phyloP scores from a whole-genome alignment of 2,113 vertebrate genomes.

The Tautogolabrus adspersus region DNA sequence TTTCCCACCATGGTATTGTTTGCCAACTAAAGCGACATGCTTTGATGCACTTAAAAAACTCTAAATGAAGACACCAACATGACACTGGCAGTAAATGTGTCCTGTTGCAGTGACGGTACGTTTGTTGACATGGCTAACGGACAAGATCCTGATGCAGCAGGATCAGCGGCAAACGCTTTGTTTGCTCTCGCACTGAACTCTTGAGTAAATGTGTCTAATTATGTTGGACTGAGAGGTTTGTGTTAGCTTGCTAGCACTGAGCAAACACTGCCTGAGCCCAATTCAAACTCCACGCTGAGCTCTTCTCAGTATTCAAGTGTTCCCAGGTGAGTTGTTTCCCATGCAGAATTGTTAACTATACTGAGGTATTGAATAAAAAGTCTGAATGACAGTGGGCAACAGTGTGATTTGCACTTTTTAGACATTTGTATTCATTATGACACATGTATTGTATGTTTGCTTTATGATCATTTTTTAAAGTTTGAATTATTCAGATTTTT shows the following conservation, averaged over 20 bases:
- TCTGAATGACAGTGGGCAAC: background rate
- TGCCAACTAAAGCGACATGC: conserved; percentile 34
- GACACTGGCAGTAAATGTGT: conserved; percentile 39
- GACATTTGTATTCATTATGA: too few species aligned
- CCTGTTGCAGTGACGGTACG: conserved; percentile 58
- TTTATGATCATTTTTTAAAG: too few species aligned
- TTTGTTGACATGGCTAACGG: conserved; percentile 83
- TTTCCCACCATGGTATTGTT: conserved; percentile 52
- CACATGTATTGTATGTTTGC: too few species aligned
- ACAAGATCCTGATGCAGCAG: conserved; percentile 87
- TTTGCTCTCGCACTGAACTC: conserved; percentile 81
- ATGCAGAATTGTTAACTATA: background rate
- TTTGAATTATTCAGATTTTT: too few species aligned
- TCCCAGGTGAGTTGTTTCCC: conserved; percentile 19
- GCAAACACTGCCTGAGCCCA: conserved; percentile 73
- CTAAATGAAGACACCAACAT: conserved; percentile 35
- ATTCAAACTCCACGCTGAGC: conserved; percentile 55
- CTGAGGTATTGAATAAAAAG: background rate
- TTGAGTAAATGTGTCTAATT: conserved; percentile 75
- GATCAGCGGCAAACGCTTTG: conserved; percentile 76
- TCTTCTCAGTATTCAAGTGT: conserved; percentile 16
- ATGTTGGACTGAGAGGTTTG: conserved; percentile 69
- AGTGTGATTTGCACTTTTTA: background rate
- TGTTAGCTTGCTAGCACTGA: conserved; percentile 70
- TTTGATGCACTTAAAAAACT: conserved; percentile 1